Evolutionary conservation across 2,113 vertebrate species (phyloP), one percentile per base, ranked within the genome.

Genomic region (Smithornis capensis): DNA sequence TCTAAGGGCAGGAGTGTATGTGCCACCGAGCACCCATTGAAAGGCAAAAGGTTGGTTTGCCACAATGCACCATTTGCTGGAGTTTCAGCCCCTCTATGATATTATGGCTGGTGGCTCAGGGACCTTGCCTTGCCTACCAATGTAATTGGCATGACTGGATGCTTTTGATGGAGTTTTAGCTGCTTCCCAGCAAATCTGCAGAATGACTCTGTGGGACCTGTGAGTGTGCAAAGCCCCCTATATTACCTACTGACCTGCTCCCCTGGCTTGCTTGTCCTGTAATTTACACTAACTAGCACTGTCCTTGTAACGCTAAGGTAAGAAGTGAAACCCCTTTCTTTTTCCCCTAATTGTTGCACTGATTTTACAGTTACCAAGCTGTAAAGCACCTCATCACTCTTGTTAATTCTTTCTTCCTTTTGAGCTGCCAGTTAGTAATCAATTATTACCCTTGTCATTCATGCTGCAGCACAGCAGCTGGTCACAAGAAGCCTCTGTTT

Each of bases 381-480:
- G 94, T 95, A 97, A 94, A 96, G 86, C 85, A 91, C 92, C 91
- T 96, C 87, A 95, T 96, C 79, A 55, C 94, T 63, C 92, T 94
- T 97, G 96, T 94, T 95, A 96, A 96, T 98, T 98, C 96, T 95
- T 98, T 98, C 98, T 95, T 97, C 97, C 97, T 97, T 96, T 96
- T 97, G 98, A 98, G 97, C 96, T 95, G 97, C 98, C 98, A 97
- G 95, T 97, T 97, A 98, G 95, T 98, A 97, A 98, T 99, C 98
- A 98, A 98, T 99, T 98, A 98, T 98, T 98, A 98, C 98, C 97
- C 98, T 98, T 98, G 98, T 98, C 98, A 98, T 98, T 98, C 98
- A 97, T 95, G 97, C 97, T 98, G 96, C 96, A 98, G 97, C 96
- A 95, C 96, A 98, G 98, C 98, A 98, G 98, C 98, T 98, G 98